These are phyloP conservation scores for Palythoa grandis DNA, from an alignment of 92 coral and sea anemone species.

Conservation along the genomic window DNA sequence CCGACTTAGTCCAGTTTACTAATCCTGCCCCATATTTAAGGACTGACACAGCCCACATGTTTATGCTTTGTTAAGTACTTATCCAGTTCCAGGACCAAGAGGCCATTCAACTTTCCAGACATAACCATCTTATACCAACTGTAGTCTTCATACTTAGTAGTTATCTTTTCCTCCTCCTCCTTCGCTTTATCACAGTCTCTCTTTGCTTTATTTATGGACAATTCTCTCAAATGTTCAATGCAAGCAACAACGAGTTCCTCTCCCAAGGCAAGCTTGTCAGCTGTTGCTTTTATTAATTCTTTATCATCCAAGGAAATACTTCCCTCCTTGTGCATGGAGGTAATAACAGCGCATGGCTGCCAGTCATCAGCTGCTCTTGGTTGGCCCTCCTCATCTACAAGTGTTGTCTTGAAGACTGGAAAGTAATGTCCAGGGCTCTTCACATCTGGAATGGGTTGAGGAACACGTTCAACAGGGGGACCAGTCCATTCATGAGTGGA, in stretches of 20 bases:
- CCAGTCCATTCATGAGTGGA: slow-evolving; percentile 25
- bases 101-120: too few species aligned
- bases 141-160: not conserved
- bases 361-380: slow-evolving; percentile 44
- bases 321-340: slow-evolving; percentile 7
- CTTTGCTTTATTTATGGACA: too few species aligned
- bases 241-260: not conserved
- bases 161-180: not conserved
- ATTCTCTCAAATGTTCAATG: too few species aligned
- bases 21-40: too few species aligned
- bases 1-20: too few species aligned
- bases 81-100: too few species aligned
- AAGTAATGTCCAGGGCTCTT: slow-evolving; percentile 24
- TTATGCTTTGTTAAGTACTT: too few species aligned
- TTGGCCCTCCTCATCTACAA: slow-evolving; percentile 7
- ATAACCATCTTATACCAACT: not conserved
- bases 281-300: not conserved
- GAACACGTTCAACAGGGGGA: slow-evolving; percentile 24
- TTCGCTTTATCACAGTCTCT: too few species aligned
- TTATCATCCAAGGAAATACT: not conserved
- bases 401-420: slow-evolving; percentile 23
- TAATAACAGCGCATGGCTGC: slow-evolving; percentile 36
- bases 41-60: too few species aligned
- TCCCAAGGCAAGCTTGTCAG: not conserved
- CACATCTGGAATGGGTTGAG: slow-evolving; percentile 32